Evolutionary conservation across 2,888 invertebrate species (phyloP).

Genomic region (Lasioglossum zephyrum): DNA sequence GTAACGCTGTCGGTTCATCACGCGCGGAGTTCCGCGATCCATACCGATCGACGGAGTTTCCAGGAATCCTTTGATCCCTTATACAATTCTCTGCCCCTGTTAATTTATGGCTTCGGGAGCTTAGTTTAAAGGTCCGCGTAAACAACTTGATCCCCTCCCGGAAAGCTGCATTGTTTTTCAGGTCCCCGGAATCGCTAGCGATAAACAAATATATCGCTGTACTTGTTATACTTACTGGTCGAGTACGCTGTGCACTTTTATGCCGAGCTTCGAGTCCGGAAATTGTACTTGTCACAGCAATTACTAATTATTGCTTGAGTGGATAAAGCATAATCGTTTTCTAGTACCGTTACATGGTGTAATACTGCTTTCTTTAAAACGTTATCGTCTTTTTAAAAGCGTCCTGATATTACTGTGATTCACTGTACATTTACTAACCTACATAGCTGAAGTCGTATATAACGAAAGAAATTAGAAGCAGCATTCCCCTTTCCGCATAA

Average conservation of each 20-base stretch:
- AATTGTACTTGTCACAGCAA: background rate
- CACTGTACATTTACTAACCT: background rate
- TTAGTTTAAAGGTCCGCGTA: slow-evolving; percentile 24
- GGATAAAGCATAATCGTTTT: background rate
- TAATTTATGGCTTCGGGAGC: slow-evolving; percentile 29
- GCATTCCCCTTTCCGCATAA: background rate
- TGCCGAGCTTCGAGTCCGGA: background rate
- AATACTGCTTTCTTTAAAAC: too few species aligned
- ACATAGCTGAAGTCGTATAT: background rate
- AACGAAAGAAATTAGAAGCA: background rate
- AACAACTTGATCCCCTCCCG: background rate
- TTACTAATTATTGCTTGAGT: background rate
- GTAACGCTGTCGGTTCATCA: slow-evolving; percentile 41
- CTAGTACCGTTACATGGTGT: background rate
- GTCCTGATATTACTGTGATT: too few species aligned
- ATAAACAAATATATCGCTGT: background rate
- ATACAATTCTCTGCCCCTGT: slow-evolving; percentile 14
- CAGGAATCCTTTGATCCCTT: slow-evolving; percentile 56
- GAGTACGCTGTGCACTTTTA: background rate
- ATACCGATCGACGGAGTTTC: slow-evolving; percentile 45
- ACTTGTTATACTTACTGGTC: background rate
- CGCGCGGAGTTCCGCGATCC: slow-evolving; percentile 30
- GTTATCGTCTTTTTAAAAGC: too few species aligned
- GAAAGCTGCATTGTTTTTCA: background rate
- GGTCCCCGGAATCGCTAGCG: background rate